Percentiles rank a stretch among this genome's conserved stretches.
phyloP scores from a whole-genome alignment of 2,797 vertebrate species.

The Siniperca obscura region DNA sequence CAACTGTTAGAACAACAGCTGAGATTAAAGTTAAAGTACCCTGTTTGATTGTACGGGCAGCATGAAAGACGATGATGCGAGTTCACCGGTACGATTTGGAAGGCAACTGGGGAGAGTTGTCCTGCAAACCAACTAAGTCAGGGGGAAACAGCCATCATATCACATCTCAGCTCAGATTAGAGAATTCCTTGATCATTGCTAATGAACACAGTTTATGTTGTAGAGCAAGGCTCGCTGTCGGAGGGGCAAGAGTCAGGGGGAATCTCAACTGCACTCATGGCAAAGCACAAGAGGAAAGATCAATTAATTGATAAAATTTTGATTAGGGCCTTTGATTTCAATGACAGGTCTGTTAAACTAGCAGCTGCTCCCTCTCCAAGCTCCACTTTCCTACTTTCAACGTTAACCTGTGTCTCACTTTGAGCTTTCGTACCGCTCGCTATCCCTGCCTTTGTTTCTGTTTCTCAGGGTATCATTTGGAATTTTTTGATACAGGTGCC shows the following conservation, averaged over 20 bases:
- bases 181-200: slow-evolving; percentile 79
- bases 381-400: slow-evolving; percentile 47
- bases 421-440: not conserved
- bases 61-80: slow-evolving; percentile 40
- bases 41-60: slow-evolving; percentile 44
- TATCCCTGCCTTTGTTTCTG: slow-evolving; percentile 13
- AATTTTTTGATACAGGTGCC: not conserved
- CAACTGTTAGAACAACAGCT: slow-evolving; percentile 19
- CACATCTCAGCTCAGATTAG: slow-evolving; percentile 76
- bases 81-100: slow-evolving; percentile 23
- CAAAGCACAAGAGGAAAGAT: slow-evolving; percentile 78
- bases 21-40: slow-evolving; percentile 42
- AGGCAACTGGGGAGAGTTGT: slow-evolving; percentile 52
- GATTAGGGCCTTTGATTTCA: slow-evolving; percentile 80
- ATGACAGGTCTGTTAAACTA: slow-evolving; percentile 72
- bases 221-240: slow-evolving; percentile 65
- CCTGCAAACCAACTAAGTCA: slow-evolving; percentile 63
- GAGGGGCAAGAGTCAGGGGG: slow-evolving; percentile 65
- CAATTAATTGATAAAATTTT: slow-evolving; percentile 80
- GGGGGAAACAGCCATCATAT: slow-evolving; percentile 73
- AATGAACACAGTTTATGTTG: slow-evolving; percentile 82
- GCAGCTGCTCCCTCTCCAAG: slow-evolving; percentile 56
- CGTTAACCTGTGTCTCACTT: slow-evolving; percentile 33
- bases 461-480: not conserved
- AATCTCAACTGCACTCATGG: slow-evolving; percentile 67